Evolutionary conservation across 2,797 vertebrate genomes (phyloP).

Genomic region (Protosalanx chinensis): DNA sequence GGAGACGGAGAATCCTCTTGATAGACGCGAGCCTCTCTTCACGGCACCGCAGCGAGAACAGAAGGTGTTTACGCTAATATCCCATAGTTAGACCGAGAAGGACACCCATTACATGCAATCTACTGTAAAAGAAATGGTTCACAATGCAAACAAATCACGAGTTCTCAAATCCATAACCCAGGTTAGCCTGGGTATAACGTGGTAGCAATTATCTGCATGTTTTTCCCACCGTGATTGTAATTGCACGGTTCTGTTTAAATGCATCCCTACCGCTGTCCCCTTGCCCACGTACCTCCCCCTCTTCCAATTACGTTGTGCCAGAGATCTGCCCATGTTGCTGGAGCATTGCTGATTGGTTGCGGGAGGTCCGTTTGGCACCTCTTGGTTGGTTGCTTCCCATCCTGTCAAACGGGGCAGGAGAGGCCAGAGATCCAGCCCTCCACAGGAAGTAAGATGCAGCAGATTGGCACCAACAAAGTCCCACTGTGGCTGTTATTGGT

Average conservation of each 20-base stretch:
- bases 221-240: conserved; percentile 39
- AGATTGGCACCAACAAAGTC: conserved; percentile 15
- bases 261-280: conserved; percentile 44
- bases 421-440: too few species aligned
- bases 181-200: conserved; percentile 21
- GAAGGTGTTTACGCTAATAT: neutral
- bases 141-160: too few species aligned
- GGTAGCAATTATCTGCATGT: conserved; percentile 45
- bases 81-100: neutral
- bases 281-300: conserved; percentile 33
- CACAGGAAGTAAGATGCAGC: conserved; percentile 49
- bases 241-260: conserved; percentile 41
- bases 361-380: conserved; percentile 62
- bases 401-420: conserved; percentile 60
- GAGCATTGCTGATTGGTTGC: conserved; percentile 65
- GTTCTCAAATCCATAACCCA: neutral
- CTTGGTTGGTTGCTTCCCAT: conserved; percentile 65
- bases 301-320: conserved; percentile 52
- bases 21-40: neutral
- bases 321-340: conserved; percentile 55
- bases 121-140: too few species aligned
- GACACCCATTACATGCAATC: neutral
- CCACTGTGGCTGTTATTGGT: conserved; percentile 44
- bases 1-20: neutral
- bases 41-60: neutral